Evolutionary conservation across 2,888 invertebrate genomes (phyloP).

Genomic region (Philereme vetulata): DNA sequence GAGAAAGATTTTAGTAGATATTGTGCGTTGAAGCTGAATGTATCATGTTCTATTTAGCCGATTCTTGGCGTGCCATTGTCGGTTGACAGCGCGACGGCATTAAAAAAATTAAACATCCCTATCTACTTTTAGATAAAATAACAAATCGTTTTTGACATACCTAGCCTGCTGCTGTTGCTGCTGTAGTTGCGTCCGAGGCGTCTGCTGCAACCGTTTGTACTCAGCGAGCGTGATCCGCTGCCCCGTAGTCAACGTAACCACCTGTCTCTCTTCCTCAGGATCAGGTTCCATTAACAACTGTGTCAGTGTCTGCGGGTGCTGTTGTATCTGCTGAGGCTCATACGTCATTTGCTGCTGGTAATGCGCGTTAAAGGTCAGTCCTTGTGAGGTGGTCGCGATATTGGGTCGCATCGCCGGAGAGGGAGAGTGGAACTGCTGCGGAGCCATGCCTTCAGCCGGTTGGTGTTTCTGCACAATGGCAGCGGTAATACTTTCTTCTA

Average conservation of each 20-base stretch:
- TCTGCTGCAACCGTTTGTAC: constrained; percentile 68
- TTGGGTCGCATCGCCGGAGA: constrained; percentile 57
- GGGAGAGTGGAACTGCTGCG: constrained; percentile 63
- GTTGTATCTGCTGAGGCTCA: constrained; percentile 56
- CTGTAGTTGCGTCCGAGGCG: constrained; percentile 58
- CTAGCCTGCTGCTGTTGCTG: constrained; percentile 64
- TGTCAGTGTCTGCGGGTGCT: constrained; percentile 58
- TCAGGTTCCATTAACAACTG: constrained; percentile 70
- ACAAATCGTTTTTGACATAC: constrained; percentile 34
- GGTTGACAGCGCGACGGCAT: too few relatives aligned
- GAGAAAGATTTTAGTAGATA: too few relatives aligned
- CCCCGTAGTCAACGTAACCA: constrained; percentile 69
- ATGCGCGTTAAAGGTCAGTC: constrained; percentile 55
- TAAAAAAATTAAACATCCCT: too few relatives aligned
- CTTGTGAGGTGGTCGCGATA: constrained; percentile 46
- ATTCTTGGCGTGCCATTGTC: too few relatives aligned
- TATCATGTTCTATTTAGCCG: too few relatives aligned
- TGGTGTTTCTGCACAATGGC: constrained; percentile 73
- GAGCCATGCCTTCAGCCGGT: constrained; percentile 45
- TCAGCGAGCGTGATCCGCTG: constrained; percentile 77
- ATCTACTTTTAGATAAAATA: too few relatives aligned
- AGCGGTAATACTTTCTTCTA: constrained; percentile 81
- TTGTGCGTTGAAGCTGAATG: too few relatives aligned
- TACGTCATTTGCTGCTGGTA: constrained; percentile 59
- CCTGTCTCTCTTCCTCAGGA: constrained; percentile 70